phyloP scores from a whole-genome alignment of 2,797 vertebrate genomes.

The Danio albolineatus region DNA sequence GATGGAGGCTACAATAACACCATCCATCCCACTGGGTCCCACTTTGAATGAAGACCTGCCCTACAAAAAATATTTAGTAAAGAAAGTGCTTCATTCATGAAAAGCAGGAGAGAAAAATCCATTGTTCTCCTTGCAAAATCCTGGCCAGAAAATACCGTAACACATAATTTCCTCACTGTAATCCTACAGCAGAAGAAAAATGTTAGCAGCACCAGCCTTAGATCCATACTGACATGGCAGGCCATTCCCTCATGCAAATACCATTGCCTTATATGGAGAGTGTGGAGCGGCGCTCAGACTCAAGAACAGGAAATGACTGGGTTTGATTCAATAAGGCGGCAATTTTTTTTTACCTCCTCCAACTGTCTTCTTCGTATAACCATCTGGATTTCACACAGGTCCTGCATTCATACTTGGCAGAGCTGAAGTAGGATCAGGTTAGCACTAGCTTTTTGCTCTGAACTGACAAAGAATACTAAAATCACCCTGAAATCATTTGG shows the following conservation, averaged over 20 bases:
- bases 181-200: slow-evolving; percentile 73
- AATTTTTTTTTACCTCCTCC: slow-evolving; percentile 38
- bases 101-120: slow-evolving; percentile 19
- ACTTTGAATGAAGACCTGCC: background rate
- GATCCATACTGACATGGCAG: slow-evolving; percentile 73
- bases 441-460: background rate
- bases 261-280: slow-evolving; percentile 86
- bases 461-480: background rate
- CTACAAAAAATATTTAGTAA: background rate
- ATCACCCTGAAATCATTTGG: background rate
- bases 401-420: slow-evolving; percentile 22
- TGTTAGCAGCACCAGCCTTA: slow-evolving; percentile 74
- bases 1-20: slow-evolving; percentile 18
- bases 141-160: slow-evolving; percentile 66
- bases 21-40: slow-evolving; percentile 2
- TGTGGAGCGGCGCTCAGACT: slow-evolving; percentile 71
- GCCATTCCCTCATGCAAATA: slow-evolving; percentile 81
- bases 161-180: slow-evolving; percentile 69
- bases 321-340: slow-evolving; percentile 79
- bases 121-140: slow-evolving; percentile 60
- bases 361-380: slow-evolving; percentile 41
- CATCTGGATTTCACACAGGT: slow-evolving; percentile 50
- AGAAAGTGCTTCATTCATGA: slow-evolving; percentile 37
- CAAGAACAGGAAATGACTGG: slow-evolving; percentile 83
- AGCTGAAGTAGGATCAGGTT: slow-evolving; percentile 30